A percentile compares a stretch with the other conserved stretches of the same genome.
These are phyloP conservation scores for Benthosema pterotum DNA, from an alignment of 2,797 vertebrate genomes.

Conservation along the genomic window DNA sequence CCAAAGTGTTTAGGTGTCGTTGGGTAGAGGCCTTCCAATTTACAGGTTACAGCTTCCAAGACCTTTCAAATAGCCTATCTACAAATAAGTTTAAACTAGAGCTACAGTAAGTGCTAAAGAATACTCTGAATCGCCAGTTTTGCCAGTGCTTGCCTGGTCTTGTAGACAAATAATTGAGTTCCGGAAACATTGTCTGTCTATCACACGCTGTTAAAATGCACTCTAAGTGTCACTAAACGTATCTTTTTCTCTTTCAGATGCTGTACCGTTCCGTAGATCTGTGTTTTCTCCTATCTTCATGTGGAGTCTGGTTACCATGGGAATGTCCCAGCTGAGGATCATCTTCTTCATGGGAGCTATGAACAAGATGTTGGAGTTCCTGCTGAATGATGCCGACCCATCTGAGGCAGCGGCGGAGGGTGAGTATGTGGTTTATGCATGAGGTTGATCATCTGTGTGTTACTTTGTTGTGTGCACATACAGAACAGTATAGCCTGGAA, in stretches of 20 bases:
- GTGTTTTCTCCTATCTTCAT: constrained; percentile 90
- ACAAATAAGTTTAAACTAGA: too few relatives aligned
- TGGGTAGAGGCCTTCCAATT: too few relatives aligned
- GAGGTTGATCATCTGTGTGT: neutral
- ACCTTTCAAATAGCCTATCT: too few relatives aligned
- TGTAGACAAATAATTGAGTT: too few relatives aligned
- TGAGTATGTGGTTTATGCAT: constrained; percentile 50
- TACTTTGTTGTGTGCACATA: neutral
- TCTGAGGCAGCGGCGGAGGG: constrained; percentile 67
- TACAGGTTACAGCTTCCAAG: too few relatives aligned
- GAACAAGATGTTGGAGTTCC: constrained; percentile 92
- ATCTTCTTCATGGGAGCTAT: constrained; percentile 95
- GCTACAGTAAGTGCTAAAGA: too few relatives aligned
- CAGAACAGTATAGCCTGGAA: too few relatives aligned
- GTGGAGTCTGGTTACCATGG: constrained; percentile 93
- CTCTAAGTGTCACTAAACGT: neutral
- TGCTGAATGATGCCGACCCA: constrained; percentile 69
- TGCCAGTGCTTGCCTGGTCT: too few relatives aligned
- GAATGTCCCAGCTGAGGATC: constrained; percentile 89
- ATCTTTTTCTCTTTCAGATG: constrained; percentile 52
- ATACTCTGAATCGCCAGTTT: too few relatives aligned
- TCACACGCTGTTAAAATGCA: too few relatives aligned
- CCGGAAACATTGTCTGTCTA: too few relatives aligned
- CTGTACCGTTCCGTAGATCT: constrained; percentile 80
- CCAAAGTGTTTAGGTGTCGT: too few relatives aligned